A percentile compares a stretch with the other conserved stretches of the same genome.
Evolutionary conservation across 2,113 vertebrate species (phyloP).

Genomic region (Cottus gobio): DNA sequence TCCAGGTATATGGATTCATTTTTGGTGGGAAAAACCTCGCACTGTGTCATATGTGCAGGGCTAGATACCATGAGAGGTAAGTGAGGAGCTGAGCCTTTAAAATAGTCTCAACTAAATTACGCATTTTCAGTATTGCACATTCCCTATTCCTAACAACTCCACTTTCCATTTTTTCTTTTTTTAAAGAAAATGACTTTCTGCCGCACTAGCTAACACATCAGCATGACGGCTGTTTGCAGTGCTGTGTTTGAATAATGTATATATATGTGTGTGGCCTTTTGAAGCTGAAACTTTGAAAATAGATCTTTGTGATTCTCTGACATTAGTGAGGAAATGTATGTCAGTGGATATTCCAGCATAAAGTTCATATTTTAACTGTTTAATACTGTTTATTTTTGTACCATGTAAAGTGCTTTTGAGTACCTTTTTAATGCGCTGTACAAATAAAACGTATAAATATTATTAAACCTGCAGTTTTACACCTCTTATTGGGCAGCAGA

Average conservation of each 20-base stretch:
- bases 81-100: neutral
- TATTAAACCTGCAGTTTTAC: neutral
- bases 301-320: neutral
- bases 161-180: neutral
- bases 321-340: neutral
- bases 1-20: neutral
- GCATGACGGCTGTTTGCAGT: neutral
- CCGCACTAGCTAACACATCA: no score
- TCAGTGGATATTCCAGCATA: neutral
- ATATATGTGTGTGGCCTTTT: neutral
- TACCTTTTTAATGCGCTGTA: no score
- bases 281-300: neutral
- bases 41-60: neutral
- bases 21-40: neutral
- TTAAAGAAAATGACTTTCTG: no score
- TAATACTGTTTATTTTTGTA: no score
- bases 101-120: neutral
- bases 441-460: no score
- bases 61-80: neutral
- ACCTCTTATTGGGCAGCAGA: neutral
- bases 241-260: neutral
- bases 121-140: constrained; percentile 4
- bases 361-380: no score
- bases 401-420: no score
- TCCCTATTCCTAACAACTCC: neutral